Percentiles rank a stretch among this genome's conserved stretches.
Evolutionary conservation across 2,113 vertebrate genomes (phyloP).

Genomic region (Thymallus thymallus): DNA sequence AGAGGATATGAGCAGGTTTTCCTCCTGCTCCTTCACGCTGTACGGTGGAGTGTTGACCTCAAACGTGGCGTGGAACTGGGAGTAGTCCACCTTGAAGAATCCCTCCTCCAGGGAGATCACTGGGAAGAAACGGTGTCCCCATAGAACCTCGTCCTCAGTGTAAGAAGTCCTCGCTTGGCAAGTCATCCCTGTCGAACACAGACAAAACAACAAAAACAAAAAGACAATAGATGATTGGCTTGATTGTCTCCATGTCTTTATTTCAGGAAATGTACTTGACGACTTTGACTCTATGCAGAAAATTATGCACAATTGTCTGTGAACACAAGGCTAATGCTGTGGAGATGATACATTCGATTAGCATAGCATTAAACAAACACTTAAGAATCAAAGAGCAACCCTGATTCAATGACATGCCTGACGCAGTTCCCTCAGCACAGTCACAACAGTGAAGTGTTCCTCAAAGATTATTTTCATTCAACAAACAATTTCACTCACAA

Average conservation of each 20-base stretch:
- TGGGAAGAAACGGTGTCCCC: slow-evolving; percentile 97
- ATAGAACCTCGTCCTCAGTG: slow-evolving; percentile 97
- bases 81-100: slow-evolving; percentile 99
- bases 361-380: slow-evolving; percentile 27
- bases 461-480: slow-evolving; percentile 35
- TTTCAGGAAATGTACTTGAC: neutral
- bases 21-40: slow-evolving; percentile 97
- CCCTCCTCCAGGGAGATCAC: slow-evolving; percentile 98
- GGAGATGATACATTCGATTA: slow-evolving; percentile 30
- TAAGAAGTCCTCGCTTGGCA: slow-evolving; percentile 98
- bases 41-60: slow-evolving; percentile 93
- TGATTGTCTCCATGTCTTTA: neutral
- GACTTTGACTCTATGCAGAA: neutral
- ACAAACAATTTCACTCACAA: slow-evolving; percentile 32
- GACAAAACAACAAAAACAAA: slow-evolving; percentile 7
- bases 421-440: slow-evolving; percentile 30
- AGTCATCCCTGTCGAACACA: slow-evolving; percentile 86
- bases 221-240: neutral
- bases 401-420: slow-evolving; percentile 52
- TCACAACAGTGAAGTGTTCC: slow-evolving; percentile 36
- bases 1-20: slow-evolving; percentile 93
- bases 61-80: slow-evolving; percentile 98
- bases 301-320: slow-evolving; percentile 7
- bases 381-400: slow-evolving; percentile 1
- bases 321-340: neutral